Evolutionary conservation across 1,140 invertebrate species (phyloP).

Genomic region (Saccostrea echinata): DNA sequence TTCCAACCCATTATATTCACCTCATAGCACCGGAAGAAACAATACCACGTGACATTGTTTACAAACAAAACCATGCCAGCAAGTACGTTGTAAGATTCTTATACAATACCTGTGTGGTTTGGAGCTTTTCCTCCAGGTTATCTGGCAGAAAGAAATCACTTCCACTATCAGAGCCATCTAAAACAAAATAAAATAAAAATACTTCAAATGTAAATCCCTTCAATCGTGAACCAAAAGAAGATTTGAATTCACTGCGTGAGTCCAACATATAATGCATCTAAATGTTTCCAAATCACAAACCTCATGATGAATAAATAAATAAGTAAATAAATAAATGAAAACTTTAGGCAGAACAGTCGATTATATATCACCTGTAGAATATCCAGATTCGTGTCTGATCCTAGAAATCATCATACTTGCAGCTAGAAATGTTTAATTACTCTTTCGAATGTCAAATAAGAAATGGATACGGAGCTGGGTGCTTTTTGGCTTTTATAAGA

Average conservation of each 20-base stretch:
- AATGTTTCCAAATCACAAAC: too few relatives aligned
- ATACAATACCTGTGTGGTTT: background rate
- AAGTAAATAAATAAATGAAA: background rate
- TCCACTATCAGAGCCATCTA: background rate
- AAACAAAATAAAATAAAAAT: background rate
- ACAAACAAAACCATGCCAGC: constrained; percentile 16
- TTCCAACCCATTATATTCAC: too few relatives aligned
- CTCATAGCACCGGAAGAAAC: background rate
- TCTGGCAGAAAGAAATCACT: background rate
- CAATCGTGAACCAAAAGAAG: too few relatives aligned
- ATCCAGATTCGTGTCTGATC: constrained; percentile 12
- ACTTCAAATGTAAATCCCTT: background rate
- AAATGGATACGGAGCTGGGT: background rate
- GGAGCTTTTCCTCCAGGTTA: background rate
- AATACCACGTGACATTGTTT: constrained; percentile 27
- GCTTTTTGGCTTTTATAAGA: background rate
- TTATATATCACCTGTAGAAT: background rate
- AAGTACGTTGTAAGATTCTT: background rate
- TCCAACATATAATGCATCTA: too few relatives aligned
- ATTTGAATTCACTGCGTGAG: too few relatives aligned
- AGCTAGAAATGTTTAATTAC: background rate
- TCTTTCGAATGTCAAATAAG: background rate
- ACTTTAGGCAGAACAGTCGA: background rate
- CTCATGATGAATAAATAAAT: background rate
- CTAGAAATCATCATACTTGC: background rate